A percentile compares a stretch with the other conserved stretches of the same genome.
Conservation (phyloP, 2,888 invertebrate species). For the Carpatolechia fugitivella region DNA sequence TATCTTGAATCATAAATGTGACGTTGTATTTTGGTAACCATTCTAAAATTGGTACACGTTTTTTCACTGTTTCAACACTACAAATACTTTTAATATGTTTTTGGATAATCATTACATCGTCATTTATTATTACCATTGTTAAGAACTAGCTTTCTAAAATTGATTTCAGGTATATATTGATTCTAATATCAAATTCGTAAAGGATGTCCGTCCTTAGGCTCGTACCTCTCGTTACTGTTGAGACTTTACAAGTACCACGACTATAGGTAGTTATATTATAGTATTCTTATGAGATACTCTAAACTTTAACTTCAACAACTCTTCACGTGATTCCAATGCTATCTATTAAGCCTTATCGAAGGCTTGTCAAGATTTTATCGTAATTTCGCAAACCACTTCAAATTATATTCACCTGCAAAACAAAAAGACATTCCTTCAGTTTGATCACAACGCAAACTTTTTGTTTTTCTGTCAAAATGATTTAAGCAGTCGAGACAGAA, state of each 20-base stretch:
- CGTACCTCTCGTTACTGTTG: not conserved
- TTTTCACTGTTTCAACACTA: slow-evolving; percentile 60
- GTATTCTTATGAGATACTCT: too few relatives aligned
- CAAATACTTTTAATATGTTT: slow-evolving; percentile 46
- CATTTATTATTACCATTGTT: not conserved
- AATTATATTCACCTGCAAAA: too few relatives aligned
- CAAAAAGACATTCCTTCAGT: too few relatives aligned
- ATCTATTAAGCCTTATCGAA: not conserved
- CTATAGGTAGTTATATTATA: too few relatives aligned
- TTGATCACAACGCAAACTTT: too few relatives aligned
- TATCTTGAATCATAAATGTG: slow-evolving; percentile 84
- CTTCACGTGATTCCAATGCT: too few relatives aligned
- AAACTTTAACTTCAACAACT: too few relatives aligned
- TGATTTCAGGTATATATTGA: too few relatives aligned
- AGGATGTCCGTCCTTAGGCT: not conserved
- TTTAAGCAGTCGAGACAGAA: too few relatives aligned
- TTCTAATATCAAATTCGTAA: not conserved
- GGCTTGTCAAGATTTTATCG: not conserved
- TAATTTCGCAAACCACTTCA: not conserved
- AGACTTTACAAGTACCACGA: not conserved
- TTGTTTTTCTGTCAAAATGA: too few relatives aligned
- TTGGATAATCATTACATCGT: slow-evolving; percentile 19
- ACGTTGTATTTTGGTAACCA: slow-evolving; percentile 88
- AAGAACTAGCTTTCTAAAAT: not conserved
- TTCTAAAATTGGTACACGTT: slow-evolving; percentile 81